A percentile compares a stretch with the other conserved stretches of the same genome.
These are phyloP conservation scores for Phalera bucephala DNA, from an alignment of 2,888 invertebrate genomes.

Conservation along the genomic window DNA sequence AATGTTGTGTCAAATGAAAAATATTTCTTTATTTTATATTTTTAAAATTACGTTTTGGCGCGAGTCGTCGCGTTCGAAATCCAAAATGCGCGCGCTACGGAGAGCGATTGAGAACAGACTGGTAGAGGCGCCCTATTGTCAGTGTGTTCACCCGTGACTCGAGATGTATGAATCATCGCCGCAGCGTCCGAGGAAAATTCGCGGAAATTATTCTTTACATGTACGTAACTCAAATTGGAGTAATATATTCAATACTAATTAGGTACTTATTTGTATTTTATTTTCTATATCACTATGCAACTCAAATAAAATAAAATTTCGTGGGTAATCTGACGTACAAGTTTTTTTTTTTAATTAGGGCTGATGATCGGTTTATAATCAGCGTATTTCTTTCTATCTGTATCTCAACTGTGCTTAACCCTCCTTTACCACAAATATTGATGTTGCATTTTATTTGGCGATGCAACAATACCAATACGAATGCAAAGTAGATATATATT, in stretches of 20 bases:
- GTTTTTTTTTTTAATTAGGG: too few relatives aligned
- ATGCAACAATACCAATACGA: too few relatives aligned
- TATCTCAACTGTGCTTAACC: too few relatives aligned
- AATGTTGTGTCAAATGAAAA: slow-evolving; percentile 4
- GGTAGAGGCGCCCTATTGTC: slow-evolving; percentile 34
- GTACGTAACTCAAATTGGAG: slow-evolving; percentile 9
- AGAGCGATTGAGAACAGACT: slow-evolving; percentile 48
- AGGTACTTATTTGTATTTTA: too few relatives aligned
- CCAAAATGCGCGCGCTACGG: slow-evolving; percentile 46
- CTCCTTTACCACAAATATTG: too few relatives aligned
- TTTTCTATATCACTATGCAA: too few relatives aligned
- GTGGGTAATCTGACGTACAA: too few relatives aligned
- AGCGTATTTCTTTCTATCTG: too few relatives aligned
- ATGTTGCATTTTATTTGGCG: too few relatives aligned
- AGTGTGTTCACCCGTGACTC: slow-evolving; percentile 37
- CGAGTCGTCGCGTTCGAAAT: slow-evolving; percentile 39
- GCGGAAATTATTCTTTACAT: slow-evolving; percentile 49
- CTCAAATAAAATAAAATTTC: too few relatives aligned
- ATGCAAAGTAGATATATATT: too few relatives aligned
- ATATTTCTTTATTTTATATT: slow-evolving; percentile 8
- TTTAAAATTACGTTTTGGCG: slow-evolving; percentile 20
- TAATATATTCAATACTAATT: not conserved
- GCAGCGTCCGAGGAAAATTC: slow-evolving; percentile 50
- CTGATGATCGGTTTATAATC: too few relatives aligned
- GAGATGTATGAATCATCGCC: slow-evolving; percentile 58